Percentiles rank a stretch among this genome's conserved stretches.
phyloP scores from a whole-genome alignment of 2,113 vertebrate genomes.

The Octodon degus region DNA sequence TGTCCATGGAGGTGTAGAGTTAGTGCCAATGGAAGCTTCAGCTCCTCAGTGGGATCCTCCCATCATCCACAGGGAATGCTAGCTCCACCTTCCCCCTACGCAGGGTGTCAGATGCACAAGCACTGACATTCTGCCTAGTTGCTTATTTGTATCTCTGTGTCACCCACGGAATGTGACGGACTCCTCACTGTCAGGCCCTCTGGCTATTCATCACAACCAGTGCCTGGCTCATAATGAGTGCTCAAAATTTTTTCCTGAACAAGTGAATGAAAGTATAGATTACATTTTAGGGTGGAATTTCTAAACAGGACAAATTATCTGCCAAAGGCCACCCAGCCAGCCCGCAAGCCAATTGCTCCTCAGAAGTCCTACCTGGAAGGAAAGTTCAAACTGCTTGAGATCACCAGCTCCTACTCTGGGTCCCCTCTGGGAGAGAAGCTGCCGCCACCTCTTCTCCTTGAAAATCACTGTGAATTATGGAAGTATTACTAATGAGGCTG shows the following conservation, averaged over 20 bases:
- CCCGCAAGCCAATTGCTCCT: neutral
- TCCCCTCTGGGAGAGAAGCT: neutral
- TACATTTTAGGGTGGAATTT: neutral
- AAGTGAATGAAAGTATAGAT: neutral
- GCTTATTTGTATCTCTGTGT: neutral
- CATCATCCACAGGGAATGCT: neutral
- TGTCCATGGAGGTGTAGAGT: neutral
- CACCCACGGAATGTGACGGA: neutral
- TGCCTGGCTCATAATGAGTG: neutral
- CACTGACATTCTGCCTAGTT: accelerated
- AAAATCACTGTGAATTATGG: neutral
- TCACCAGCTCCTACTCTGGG: neutral
- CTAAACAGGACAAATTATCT: neutral
- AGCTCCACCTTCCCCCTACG: too few relatives aligned
- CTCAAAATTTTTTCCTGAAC: neutral
- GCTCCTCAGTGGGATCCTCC: accelerated
- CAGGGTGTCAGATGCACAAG: too few relatives aligned
- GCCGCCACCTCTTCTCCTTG: neutral
- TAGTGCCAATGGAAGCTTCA: too few relatives aligned
- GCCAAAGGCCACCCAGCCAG: too few relatives aligned
- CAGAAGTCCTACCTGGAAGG: neutral
- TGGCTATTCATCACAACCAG: neutral
- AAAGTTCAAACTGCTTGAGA: neutral
- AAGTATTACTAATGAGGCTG: accelerated
- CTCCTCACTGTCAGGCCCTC: neutral